Conservation (phyloP, 2,113 vertebrate genomes). For the Embiotoca jacksoni region DNA sequence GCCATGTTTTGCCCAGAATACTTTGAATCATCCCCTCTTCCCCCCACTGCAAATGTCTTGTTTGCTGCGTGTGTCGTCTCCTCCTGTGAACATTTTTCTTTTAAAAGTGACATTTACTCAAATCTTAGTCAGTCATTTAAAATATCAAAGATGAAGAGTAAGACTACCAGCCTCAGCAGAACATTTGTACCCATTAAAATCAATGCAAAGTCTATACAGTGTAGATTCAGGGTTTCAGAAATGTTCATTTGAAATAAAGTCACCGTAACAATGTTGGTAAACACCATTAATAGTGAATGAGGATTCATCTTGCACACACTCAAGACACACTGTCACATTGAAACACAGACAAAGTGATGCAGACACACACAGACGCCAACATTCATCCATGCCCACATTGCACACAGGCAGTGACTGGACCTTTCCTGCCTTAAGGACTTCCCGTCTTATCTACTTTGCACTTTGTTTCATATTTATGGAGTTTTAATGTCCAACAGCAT, state of each 20-base stretch:
- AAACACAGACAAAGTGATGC: background rate
- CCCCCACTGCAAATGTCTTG: conserved; percentile 4
- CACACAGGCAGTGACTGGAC: conserved; percentile 19
- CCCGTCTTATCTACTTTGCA: conserved; percentile 38
- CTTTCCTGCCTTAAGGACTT: conserved; percentile 21
- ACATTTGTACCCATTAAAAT: background rate
- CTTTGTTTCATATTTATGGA: conserved; percentile 35
- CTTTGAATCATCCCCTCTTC: conserved; percentile 21
- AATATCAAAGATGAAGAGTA: background rate
- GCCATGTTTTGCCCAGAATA: background rate
- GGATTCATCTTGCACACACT: background rate
- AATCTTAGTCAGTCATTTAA: background rate
- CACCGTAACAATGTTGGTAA: conserved; percentile 10
- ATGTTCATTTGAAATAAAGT: conserved; percentile 3
- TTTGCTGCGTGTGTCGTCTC: background rate
- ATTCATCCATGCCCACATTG: background rate
- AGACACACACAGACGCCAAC: background rate
- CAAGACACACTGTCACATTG: background rate
- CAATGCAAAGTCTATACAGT: background rate
- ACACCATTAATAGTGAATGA: conserved; percentile 45
- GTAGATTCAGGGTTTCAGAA: conserved; percentile 2
- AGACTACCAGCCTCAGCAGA: background rate
- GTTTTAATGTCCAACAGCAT: conserved; percentile 35
- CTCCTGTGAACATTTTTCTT: background rate
- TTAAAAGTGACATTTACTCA: conserved; percentile 6